Conservation (phyloP, 2,113 vertebrate genomes). For the Camelus bactrianus region DNA sequence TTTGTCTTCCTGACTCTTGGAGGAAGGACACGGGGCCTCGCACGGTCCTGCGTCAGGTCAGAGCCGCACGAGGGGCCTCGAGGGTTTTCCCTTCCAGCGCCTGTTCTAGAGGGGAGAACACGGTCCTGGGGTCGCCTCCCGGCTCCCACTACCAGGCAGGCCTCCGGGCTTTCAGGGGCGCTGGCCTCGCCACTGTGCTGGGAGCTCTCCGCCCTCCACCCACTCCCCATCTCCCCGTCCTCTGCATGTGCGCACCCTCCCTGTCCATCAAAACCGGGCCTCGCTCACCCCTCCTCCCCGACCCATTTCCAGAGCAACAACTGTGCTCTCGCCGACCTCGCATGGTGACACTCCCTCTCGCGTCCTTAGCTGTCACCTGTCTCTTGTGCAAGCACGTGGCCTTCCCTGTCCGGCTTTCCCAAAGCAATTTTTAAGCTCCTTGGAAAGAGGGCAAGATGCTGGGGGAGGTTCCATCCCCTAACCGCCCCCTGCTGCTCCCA, state of each 20-base stretch:
- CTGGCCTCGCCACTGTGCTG: background rate
- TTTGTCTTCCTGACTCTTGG: rapidly evolving
- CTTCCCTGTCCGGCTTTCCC: background rate
- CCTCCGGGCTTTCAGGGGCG: rapidly evolving
- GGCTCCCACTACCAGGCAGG: background rate
- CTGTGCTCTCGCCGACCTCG: rapidly evolving
- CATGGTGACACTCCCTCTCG: background rate
- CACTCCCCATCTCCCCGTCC: rapidly evolving
- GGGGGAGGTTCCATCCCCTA: rapidly evolving
- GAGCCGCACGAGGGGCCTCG: too few species aligned
- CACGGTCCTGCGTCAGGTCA: rapidly evolving
- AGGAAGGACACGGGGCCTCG: background rate
- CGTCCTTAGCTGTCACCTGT: background rate
- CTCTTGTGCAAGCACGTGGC: background rate
- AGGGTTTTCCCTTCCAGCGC: background rate
- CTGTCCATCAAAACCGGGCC: rapidly evolving
- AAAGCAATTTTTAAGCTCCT: background rate
- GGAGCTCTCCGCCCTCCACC: background rate
- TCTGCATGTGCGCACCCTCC: too few species aligned
- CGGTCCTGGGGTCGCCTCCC: rapidly evolving
- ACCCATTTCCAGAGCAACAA: background rate
- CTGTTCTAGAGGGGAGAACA: background rate
- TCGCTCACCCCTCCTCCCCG: rapidly evolving
- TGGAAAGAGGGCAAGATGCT: background rate
- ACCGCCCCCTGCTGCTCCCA: too few species aligned